A percentile compares a stretch with the other conserved stretches of the same genome.
phyloP scores from a whole-genome alignment of 2,113 vertebrate genomes.

The Apodemus sylvaticus region DNA sequence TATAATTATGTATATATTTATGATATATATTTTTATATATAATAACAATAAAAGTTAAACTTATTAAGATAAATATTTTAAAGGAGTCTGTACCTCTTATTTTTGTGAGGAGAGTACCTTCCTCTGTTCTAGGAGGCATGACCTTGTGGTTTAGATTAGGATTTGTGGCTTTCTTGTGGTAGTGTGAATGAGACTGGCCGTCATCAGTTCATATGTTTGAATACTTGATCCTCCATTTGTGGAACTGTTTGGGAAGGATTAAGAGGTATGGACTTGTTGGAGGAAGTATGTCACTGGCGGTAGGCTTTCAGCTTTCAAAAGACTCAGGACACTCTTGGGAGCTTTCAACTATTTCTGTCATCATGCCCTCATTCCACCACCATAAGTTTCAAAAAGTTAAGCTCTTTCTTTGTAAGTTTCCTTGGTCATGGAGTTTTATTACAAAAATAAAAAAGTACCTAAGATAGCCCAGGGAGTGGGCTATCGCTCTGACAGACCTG shows the following conservation, averaged over 20 bases:
- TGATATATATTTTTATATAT: background rate
- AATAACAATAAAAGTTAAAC: background rate
- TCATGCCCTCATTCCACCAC: background rate
- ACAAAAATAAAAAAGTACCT: background rate
- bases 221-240: background rate
- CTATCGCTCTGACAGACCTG: background rate
- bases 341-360: background rate
- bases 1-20: background rate
- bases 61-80: background rate
- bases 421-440: background rate
- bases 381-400: background rate
- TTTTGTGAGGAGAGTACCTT: background rate
- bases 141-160: background rate
- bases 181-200: background rate
- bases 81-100: background rate
- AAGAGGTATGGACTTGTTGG: background rate
- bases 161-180: background rate
- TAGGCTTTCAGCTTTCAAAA: background rate
- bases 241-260: background rate
- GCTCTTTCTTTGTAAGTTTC: background rate
- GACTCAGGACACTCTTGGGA: background rate
- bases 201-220: background rate
- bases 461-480: background rate
- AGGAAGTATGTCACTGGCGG: background rate
- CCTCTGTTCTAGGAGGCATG: too few species aligned